Evolutionary conservation across 2,888 invertebrate genomes (phyloP), one percentile per base, ranked within the genome.

Genomic region (Amaurobius ferox): DNA sequence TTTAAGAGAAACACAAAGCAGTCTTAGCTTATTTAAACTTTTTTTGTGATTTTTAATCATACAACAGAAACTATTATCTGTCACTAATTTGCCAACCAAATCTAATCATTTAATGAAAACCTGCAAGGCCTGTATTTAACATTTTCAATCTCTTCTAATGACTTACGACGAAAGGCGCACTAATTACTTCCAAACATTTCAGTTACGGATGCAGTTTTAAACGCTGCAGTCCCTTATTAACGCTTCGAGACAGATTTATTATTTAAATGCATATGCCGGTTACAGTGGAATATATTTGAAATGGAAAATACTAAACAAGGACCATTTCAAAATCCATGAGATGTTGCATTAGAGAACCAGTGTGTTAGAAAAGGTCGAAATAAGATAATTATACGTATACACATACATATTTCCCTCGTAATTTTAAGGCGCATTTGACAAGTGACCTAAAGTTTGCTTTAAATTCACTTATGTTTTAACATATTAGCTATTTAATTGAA

Each of bases 401-500:
- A 11, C 55, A 55, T 55, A 19, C 19, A 55, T 23, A 55, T 55
- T 44, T 55, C 23, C 6, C 1, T 3, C 23, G 23, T 55, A 16
- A 23, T 55, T 23, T 23, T 55, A 55, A 55, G 55, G 1, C 23
- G 11, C 55, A 55, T 55, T 55, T 11, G 55, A 23, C 55, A 55
- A 55, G 55, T 23, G 55, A 55, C 55, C 55, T 3, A 23, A 55
- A 55, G 23, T 23, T 23, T 55, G 55, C 55, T 16, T 55, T 55
- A 55, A 55, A 55, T 55, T 55, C 16, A 23, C 55, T 55, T 55
- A 55, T 11, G 23, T 55, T 23, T 55, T 23, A 55, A 23, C 55
- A 55, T 55, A 55, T 55, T 55, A 55, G 23, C 55, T 16, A 55
- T 23, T 55, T 55, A 55, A 55, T 55, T 55, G 55, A 19, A 23